Base-by-base conservation (phyloP, 2,888 invertebrate genomes). In the Cryptocheilus praepositus region DNA sequence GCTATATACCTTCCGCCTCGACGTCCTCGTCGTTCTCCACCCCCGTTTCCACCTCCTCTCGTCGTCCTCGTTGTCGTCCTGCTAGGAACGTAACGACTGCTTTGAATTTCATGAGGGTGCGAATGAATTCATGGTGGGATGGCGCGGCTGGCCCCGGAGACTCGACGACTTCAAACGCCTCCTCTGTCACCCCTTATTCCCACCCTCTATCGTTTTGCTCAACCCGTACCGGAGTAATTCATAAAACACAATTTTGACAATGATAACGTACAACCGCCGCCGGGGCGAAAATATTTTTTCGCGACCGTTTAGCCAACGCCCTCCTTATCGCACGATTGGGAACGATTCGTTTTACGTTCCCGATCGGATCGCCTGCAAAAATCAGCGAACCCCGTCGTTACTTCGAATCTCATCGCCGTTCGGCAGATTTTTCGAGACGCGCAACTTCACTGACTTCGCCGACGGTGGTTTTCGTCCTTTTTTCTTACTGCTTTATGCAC, bases 51-150 rank as follows among this genome's bases (percentile, higher is more conserved):
- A 18, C 49, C 49, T n/a, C 63, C 54, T 56, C 61, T 49, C 16
- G 15, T 16, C 16, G 54, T 67, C 56, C 49, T 66, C 79, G 76
- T 74, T 74, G 79, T 73, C 82, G 81, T 81, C 80, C 82, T 80
- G 76, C 79, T 81, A 77, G 76, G 73, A 81, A 77, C 80, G 82
- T 85, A 85, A 87, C 84, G 83, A 83, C 85, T 84, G 83, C 81
- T 86, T 86, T 87, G 86, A 87, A 87, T 87, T 86, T 87, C 86
- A 86, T 87, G 86, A 87, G 83, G 79, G 78, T 77, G 79, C 73
- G 83, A 84, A 83, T 81, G 83, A 83, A 83, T 85, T 79, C 79
- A 79, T 79, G 81, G 80, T 77, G 73, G 80, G 80, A 76, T 77
- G 81, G 82, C 73, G 79, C 70, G 77, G 74, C 78, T 77, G 76